These are phyloP conservation scores for Labeo calbasu DNA, from an alignment of 2,797 vertebrate species.

Conservation along the genomic window DNA sequence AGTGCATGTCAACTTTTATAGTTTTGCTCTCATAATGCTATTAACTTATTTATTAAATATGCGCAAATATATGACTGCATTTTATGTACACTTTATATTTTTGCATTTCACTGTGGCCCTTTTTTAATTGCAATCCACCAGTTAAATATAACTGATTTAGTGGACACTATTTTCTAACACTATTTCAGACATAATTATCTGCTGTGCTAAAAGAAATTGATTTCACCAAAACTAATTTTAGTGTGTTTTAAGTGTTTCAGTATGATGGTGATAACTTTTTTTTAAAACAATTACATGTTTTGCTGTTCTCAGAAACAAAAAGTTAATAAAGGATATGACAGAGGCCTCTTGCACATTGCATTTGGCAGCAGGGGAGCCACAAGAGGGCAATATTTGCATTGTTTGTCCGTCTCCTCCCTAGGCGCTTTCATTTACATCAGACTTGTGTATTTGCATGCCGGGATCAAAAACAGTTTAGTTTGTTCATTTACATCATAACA, in stretches of 20 bases:
- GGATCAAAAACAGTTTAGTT: conserved; percentile 77
- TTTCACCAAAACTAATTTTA: no score
- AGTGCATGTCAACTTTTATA: neutral
- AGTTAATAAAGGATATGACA: neutral
- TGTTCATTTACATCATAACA: conserved; percentile 79
- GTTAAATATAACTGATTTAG: neutral
- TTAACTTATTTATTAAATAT: neutral
- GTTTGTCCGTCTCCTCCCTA: conserved; percentile 70
- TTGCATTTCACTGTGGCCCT: neutral
- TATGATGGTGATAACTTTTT: neutral
- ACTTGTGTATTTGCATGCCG: conserved; percentile 78
- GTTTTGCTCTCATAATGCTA: neutral
- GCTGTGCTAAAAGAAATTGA: neutral
- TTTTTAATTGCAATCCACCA: neutral
- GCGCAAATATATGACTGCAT: neutral
- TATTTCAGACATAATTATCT: neutral
- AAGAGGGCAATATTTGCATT: conserved; percentile 94
- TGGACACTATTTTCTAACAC: neutral
- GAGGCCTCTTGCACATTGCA: conserved; percentile 46
- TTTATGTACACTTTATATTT: neutral
- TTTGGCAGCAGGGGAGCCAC: conserved; percentile 78
- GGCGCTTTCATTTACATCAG: conserved; percentile 73
- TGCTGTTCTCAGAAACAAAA: neutral
- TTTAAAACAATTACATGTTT: neutral
- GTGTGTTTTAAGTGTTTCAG: neutral